A percentile compares a stretch with the other conserved stretches of the same genome.
These are phyloP conservation scores for Synanceia verrucosa DNA, from an alignment of 2,797 vertebrate species.

Conservation along the genomic window DNA sequence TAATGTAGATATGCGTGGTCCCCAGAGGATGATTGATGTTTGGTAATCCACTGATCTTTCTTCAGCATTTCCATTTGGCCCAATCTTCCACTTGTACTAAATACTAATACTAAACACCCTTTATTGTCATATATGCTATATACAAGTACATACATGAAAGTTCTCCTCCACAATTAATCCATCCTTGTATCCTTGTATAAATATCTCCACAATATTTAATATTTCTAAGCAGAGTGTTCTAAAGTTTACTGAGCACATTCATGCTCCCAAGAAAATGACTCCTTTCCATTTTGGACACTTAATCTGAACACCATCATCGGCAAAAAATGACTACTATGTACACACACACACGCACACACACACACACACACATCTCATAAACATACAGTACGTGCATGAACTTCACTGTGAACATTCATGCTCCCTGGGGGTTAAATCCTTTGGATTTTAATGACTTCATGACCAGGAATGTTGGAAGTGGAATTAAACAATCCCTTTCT, in stretches of 20 bases:
- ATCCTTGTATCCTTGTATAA: too few relatives aligned
- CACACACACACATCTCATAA: too few relatives aligned
- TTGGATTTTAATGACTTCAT: neutral
- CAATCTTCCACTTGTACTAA: neutral
- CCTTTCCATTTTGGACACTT: neutral
- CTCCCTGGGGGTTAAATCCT: neutral
- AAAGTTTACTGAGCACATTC: neutral
- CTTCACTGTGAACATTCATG: neutral
- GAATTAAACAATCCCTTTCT: neutral
- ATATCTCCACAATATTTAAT: too few relatives aligned
- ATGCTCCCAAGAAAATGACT: neutral
- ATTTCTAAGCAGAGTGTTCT: neutral
- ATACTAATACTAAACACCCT: too few relatives aligned
- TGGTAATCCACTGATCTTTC: neutral
- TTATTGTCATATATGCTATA: too few relatives aligned
- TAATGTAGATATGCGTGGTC: neutral
- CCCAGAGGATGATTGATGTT: neutral
- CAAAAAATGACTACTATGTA: neutral
- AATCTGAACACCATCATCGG: neutral
- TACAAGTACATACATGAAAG: too few relatives aligned
- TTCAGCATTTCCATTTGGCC: neutral
- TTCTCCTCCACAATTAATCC: too few relatives aligned
- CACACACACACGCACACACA: too few relatives aligned
- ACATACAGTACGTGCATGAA: neutral
- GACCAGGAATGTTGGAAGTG: neutral